A percentile compares a stretch with the other conserved stretches of the same genome.
Evolutionary conservation across 2,113 vertebrate genomes (phyloP).

Genomic region (Cricetomys ansorgei): DNA sequence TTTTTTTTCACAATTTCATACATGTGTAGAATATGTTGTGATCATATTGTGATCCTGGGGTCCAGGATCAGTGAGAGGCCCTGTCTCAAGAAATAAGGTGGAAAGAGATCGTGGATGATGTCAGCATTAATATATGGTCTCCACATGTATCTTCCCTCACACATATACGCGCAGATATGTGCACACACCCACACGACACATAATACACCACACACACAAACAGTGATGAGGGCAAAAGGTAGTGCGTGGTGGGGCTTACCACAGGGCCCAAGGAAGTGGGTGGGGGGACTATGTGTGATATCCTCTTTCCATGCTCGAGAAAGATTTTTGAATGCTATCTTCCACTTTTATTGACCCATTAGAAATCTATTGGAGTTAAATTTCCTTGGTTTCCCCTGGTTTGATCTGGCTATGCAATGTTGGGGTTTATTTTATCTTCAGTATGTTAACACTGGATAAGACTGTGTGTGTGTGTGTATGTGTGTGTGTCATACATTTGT

Average conservation of each 20-base stretch:
- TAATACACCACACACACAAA: neutral
- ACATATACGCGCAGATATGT: neutral
- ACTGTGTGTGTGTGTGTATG: neutral
- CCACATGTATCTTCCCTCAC: neutral
- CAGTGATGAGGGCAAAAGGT: neutral
- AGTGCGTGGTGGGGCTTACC: neutral
- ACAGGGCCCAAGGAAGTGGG: neutral
- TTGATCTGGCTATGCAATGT: neutral
- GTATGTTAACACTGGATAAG: neutral
- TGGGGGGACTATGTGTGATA: neutral
- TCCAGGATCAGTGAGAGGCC: neutral
- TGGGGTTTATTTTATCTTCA: neutral
- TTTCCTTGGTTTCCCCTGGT: neutral
- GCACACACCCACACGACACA: neutral
- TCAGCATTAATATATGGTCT: neutral
- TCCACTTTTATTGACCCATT: neutral
- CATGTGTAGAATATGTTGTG: too few species aligned
- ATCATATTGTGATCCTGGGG: too few species aligned
- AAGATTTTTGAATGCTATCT: neutral
- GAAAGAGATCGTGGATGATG: neutral
- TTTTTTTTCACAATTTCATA: too few species aligned
- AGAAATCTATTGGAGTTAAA: neutral
- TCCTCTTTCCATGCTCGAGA: neutral
- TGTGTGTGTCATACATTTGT: neutral
- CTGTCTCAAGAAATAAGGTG: neutral